Evolutionary conservation across 2,888 invertebrate genomes (phyloP).

Genomic region (Globia sparganii): DNA sequence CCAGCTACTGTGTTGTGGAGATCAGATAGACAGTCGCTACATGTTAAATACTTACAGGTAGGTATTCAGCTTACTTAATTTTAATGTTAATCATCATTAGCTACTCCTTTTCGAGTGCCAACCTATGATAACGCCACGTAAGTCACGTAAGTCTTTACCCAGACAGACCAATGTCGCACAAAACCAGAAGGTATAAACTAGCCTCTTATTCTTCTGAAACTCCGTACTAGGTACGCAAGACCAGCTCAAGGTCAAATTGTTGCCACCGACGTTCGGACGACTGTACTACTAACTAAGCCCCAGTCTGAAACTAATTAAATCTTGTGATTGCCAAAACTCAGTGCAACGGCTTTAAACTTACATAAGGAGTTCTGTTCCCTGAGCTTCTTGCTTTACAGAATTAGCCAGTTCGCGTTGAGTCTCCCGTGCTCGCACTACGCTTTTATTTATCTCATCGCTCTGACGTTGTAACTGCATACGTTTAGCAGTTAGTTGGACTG

Average conservation of each 20-base stretch:
- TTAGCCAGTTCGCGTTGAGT: slow-evolving; percentile 69
- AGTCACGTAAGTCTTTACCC: background rate
- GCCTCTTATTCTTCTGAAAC: too few species aligned
- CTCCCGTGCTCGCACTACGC: slow-evolving; percentile 68
- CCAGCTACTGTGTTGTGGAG: too few species aligned
- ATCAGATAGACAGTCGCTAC: too few species aligned
- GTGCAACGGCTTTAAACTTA: slow-evolving; percentile 40
- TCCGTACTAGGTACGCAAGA: too few species aligned
- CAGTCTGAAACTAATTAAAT: slow-evolving; percentile 12
- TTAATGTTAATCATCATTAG: background rate
- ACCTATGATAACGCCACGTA: background rate
- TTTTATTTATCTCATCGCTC: slow-evolving; percentile 73
- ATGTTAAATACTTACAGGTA: too few species aligned
- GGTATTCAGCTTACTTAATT: too few species aligned
- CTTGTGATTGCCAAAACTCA: background rate
- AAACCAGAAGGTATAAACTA: background rate
- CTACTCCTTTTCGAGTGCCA: background rate
- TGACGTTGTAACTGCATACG: slow-evolving; percentile 80
- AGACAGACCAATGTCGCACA: background rate
- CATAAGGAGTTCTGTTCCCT: slow-evolving; percentile 72
- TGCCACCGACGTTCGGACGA: background rate
- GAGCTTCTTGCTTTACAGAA: slow-evolving; percentile 70
- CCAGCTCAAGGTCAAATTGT: background rate
- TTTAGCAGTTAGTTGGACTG: slow-evolving; percentile 80
- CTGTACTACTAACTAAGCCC: background rate